phyloP scores from a whole-genome alignment of 2,113 vertebrate genomes.

The Spea multiplicata region DNA sequence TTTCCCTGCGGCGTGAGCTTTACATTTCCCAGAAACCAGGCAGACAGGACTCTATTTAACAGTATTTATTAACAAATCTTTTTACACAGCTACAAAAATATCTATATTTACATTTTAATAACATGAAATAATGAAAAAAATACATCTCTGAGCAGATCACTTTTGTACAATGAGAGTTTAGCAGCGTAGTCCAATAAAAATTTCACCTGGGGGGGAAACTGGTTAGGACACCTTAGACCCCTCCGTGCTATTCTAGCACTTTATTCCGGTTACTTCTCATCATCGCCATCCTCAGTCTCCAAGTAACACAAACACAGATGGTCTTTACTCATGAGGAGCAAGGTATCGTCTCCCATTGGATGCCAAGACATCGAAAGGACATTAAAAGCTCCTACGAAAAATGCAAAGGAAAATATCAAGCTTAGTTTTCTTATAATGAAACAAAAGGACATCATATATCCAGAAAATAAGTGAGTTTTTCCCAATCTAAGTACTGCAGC shows the following conservation, averaged over 20 bases:
- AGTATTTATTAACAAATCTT: slow-evolving; percentile 18
- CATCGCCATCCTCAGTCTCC: slow-evolving; percentile 59
- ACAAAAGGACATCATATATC: no score
- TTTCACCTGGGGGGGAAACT: no score
- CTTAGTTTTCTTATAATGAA: background rate
- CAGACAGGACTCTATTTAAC: no score
- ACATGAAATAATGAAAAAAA: background rate
- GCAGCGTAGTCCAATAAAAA: background rate
- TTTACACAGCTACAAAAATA: no score
- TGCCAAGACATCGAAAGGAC: slow-evolving; percentile 83
- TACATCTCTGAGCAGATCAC: background rate
- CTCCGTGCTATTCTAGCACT: no score
- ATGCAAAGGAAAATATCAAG: background rate
- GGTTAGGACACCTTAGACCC: no score
- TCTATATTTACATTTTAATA: slow-evolving; percentile 28
- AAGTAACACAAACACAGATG: slow-evolving; percentile 90
- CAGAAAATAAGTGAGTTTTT: no score
- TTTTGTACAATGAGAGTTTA: background rate
- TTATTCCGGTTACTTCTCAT: no score
- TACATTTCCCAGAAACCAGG: no score
- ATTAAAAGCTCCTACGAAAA: slow-evolving; percentile 76
- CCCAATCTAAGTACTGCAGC: no score
- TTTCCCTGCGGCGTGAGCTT: no score
- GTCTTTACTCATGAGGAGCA: slow-evolving; percentile 84
- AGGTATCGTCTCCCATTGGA: slow-evolving; percentile 72